Percentiles rank a stretch among this genome's conserved stretches.
phyloP scores from a whole-genome alignment of 2,797 vertebrate species.

The Syngnathus rostellatus region DNA sequence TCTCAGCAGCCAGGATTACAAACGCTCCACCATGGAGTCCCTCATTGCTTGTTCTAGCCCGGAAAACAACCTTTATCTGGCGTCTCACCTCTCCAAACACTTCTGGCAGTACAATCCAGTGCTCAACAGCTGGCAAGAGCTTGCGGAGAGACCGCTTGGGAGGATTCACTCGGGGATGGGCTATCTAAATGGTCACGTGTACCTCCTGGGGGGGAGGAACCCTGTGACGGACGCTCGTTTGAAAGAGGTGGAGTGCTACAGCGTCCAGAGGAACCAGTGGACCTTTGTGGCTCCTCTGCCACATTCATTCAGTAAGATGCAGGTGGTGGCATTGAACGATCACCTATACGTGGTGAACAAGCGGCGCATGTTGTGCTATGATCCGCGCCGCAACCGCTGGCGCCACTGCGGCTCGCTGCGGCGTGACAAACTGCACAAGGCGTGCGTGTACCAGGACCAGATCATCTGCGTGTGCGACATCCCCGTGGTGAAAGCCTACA shows the following conservation, averaged over 20 bases:
- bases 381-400: constrained; percentile 79
- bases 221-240: constrained; percentile 72
- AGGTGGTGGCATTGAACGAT: constrained; percentile 78
- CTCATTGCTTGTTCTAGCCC: constrained; percentile 76
- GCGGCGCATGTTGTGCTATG: constrained; percentile 79
- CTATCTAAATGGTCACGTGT: constrained; percentile 80
- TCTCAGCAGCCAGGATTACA: constrained; percentile 73
- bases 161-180: constrained; percentile 79
- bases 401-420: constrained; percentile 79
- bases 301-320: constrained; percentile 80
- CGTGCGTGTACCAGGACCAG: constrained; percentile 81
- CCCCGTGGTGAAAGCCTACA: constrained; percentile 81
- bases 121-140: constrained; percentile 76
- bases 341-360: constrained; percentile 82
- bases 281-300: constrained; percentile 76
- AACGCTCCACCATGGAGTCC: constrained; percentile 74
- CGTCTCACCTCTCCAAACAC: constrained; percentile 79
- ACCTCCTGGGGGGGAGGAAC: constrained; percentile 78
- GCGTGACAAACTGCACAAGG: constrained; percentile 80
- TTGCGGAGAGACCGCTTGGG: constrained; percentile 75
- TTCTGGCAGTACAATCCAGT: constrained; percentile 81
- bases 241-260: constrained; percentile 85
- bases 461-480: constrained; percentile 83
- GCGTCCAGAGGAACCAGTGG: constrained; percentile 83
- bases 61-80: constrained; percentile 78